Base-by-base conservation (phyloP, 2,797 vertebrate species). In the Rhyacichthys aspro region DNA sequence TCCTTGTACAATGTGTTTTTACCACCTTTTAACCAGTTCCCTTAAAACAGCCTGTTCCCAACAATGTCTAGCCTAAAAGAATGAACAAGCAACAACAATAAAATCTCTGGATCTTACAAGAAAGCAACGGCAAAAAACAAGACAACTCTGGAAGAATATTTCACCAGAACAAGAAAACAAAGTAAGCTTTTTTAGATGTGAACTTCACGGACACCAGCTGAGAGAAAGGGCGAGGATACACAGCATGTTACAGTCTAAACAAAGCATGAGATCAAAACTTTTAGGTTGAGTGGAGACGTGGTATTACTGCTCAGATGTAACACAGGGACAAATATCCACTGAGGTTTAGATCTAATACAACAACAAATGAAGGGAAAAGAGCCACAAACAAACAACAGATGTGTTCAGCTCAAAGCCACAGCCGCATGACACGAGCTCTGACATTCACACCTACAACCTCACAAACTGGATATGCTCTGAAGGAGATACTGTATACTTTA, bases 341-440 rank as follows among this genome's bases (percentile, higher is more conserved):
- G 58, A 72, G 69, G 75, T 81, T 72, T 64, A 37, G 44, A 44
- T 78, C 60, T 64, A 63, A 83, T 55, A 65, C 67, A 45, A 66
- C 67, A 66, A 64, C 63, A 85, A 82, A 80, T 77, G 57, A 54
- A 70, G 69, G 37, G 60, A 8, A 19, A 64, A 46, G 55, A 60
- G 66, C 67, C n/a, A n/a, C n/a, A n/a, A n/a, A 62, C 62, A 72
- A 74, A 84, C 58, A 49, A 63, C 57, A 56, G 53, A 64, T 83
- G 47, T 63, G 70, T 72, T 79, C 55, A 52, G 57, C 57, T 19
- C 49, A 60, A 68, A 82, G 19, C 36, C 64, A 11, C 36, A 42
- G 50, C 67, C 37, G n/a, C n/a, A n/a, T 65, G 65, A 56, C 55
- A 38, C 32, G 70, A n/a, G 55, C 53, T 49, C 66, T 79, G 46